These are phyloP conservation scores for Phymatocera aterrima DNA, from an alignment of 2,888 invertebrate genomes.

Conservation along the genomic window DNA sequence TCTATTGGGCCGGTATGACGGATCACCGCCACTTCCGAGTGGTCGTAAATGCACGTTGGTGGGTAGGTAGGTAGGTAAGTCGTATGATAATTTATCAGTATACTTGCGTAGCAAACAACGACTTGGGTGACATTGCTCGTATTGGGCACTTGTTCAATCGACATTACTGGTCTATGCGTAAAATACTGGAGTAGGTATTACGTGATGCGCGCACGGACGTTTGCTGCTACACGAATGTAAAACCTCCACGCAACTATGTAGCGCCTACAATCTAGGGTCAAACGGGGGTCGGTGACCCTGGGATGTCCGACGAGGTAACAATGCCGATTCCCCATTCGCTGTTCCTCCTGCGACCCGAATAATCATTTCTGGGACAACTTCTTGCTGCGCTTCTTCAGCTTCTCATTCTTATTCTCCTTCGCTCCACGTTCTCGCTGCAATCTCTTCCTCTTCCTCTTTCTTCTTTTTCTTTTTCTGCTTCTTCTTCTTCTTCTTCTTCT, in stretches of 20 bases:
- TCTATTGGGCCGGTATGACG: too few relatives aligned
- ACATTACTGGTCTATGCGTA: too few relatives aligned
- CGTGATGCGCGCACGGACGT: too few relatives aligned
- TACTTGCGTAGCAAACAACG: too few relatives aligned
- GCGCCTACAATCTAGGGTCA: background rate
- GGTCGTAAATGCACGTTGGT: too few relatives aligned
- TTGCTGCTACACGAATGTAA: background rate
- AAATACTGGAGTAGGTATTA: background rate
- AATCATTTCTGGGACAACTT: constrained; percentile 6
- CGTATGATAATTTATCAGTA: too few relatives aligned
- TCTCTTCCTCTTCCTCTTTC: background rate
- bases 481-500: background rate
- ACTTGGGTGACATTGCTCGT: too few relatives aligned
- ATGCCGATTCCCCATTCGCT: constrained; percentile 2
- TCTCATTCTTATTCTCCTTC: background rate
- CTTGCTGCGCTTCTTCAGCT: background rate
- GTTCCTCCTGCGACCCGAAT: background rate
- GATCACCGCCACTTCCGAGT: too few relatives aligned
- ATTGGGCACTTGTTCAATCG: too few relatives aligned
- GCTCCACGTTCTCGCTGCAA: background rate
- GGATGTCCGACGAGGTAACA: background rate
- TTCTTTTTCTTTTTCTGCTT: background rate
- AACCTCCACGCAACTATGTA: background rate
- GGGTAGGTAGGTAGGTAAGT: too few relatives aligned
- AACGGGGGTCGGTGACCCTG: constrained; percentile 6